Evolutionary conservation across 35 echinoderm and acorn worm genomes (phyloP).

Genomic region (Heliocidaris erythrogramma): DNA sequence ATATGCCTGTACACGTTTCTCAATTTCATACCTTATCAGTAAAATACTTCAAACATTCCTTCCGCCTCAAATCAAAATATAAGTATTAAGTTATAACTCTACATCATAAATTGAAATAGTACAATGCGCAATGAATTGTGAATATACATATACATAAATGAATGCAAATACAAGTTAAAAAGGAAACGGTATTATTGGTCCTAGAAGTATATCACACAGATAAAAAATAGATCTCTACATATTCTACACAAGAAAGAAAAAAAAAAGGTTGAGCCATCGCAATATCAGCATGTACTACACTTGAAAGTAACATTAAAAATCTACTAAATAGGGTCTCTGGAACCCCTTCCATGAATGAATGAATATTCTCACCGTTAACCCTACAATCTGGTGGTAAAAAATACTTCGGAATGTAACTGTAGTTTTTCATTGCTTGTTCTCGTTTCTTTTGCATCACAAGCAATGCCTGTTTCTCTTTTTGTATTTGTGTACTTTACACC

Average conservation of each 20-base stretch:
- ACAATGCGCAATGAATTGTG: conserved; percentile 44
- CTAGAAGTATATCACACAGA: conserved; percentile 19
- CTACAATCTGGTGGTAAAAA: neutral
- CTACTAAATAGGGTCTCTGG: neutral
- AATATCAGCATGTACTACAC: neutral
- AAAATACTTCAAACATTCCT: neutral
- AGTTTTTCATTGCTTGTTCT: neutral
- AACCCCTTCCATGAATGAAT: neutral
- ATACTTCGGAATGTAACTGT: neutral
- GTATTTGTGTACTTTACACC: neutral
- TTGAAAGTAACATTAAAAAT: neutral
- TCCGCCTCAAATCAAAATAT: conserved; percentile 19
- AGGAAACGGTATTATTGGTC: conserved; percentile 37
- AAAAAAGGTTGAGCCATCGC: neutral
- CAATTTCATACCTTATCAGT: neutral
- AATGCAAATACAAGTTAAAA: conserved; percentile 54
- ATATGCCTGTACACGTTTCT: neutral
- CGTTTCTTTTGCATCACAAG: neutral
- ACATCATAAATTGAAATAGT: conserved; percentile 47
- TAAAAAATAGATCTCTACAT: conserved; percentile 40
- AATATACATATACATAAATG: conserved; percentile 52
- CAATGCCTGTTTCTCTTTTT: neutral
- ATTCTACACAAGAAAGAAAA: conserved; percentile 34
- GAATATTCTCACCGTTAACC: neutral
- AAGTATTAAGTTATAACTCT: conserved; percentile 23